phyloP scores from a whole-genome alignment of 2,888 invertebrate species.

The Chrysodeixis includens region DNA sequence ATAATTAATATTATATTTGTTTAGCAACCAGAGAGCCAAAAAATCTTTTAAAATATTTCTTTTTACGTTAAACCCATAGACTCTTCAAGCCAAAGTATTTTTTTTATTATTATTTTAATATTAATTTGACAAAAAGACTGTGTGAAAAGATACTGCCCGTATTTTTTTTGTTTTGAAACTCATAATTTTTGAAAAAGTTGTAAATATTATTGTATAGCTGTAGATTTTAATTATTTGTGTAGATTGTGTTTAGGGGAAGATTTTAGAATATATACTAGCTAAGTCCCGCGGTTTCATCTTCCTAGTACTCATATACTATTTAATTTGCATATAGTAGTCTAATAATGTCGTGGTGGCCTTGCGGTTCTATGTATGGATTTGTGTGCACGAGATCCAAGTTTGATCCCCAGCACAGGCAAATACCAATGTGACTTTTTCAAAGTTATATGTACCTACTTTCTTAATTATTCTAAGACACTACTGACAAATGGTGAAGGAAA shows the following conservation, averaged over 20 bases:
- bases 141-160: slow-evolving; percentile 58
- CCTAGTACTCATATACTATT: too few relatives aligned
- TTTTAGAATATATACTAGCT: not conserved
- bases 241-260: not conserved
- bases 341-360: too few relatives aligned
- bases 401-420: too few relatives aligned
- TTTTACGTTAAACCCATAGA: slow-evolving; percentile 29
- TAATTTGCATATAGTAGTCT: too few relatives aligned
- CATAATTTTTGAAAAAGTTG: slow-evolving; percentile 21
- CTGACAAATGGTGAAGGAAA: too few relatives aligned
- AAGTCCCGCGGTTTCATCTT: too few relatives aligned
- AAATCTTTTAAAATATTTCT: slow-evolving; percentile 5
- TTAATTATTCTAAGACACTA: too few relatives aligned
- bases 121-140: slow-evolving; percentile 62
- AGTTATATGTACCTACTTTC: too few relatives aligned
- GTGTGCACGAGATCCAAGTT: too few relatives aligned
- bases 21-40: not conserved
- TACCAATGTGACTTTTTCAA: too few relatives aligned
- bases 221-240: not conserved
- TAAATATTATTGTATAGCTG: slow-evolving; percentile 51
- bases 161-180: slow-evolving; percentile 28
- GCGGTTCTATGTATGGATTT: too few relatives aligned
- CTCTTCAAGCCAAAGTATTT: slow-evolving; percentile 51
- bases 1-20: not conserved
- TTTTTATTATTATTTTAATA: slow-evolving; percentile 20